Base-by-base conservation (phyloP, 2,113 vertebrate species). In the Fulica atra region DNA sequence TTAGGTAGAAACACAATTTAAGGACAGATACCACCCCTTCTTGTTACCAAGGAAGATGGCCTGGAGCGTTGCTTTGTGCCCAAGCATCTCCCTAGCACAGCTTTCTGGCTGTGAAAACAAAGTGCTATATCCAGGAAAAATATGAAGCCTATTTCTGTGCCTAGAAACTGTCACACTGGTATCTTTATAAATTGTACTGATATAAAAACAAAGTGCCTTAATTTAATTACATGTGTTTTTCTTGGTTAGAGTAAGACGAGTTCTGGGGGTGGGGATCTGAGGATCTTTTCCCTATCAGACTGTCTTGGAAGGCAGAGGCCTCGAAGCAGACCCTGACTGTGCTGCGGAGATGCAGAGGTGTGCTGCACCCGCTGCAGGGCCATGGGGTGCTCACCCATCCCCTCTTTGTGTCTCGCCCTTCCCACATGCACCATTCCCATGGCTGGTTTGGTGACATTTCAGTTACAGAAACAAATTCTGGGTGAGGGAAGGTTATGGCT, bases 91-190 rank as follows among this genome's bases (percentile, higher is more conserved):
- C 83, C 91, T 93, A 97, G 88, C 36, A 16, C 44, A 84, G 38
- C 89, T 95, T 97, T 95, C 96, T 98, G 97, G 98, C 97, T 97
- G 98, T 97, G 97, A 98, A 98, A 98, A 97, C 53, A 93, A 94
- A 8, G 36, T 86, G 89, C 86, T 95, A 68, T 82, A 92, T 98
- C 97, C 98, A 98, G 98, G 85, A 98, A 98, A 98, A 98, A 98
- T 86, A 97, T 23, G 84, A 95, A 96, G 54, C 35, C 74, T 95
- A 71, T 93, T 88, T 63, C 68, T 79, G 40, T 98, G 98, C 98
- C 98, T 98, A 98, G 97, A 98, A 98, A 96, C 97, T 98, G 98
- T 98, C 98, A 97, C 88, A 92, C 82, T 95, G 88, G 70, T 95
- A 97, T 98, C 97, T 97, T 93, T 96, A 80, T 97, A 96, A 97